phyloP scores from a whole-genome alignment of 1,140 invertebrate species.

The Pseudachorutes palmiensis region DNA sequence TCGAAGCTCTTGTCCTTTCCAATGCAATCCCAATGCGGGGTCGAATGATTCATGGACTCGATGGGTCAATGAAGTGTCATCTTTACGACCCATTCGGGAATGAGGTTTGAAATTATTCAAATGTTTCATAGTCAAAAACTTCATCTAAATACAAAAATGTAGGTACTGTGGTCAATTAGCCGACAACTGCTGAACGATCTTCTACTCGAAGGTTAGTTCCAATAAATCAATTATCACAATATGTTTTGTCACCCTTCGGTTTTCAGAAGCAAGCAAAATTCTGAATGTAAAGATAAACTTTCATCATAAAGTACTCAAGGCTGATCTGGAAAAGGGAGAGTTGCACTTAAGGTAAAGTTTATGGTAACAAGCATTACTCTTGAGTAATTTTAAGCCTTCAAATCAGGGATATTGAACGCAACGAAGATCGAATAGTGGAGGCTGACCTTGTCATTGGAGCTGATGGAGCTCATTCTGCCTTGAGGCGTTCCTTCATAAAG shows the following conservation, averaged over 20 bases:
- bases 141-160: too few relatives aligned
- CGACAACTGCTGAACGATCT: conserved; percentile 75
- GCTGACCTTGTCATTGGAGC: conserved; percentile 79
- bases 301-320: conserved; percentile 83
- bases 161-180: conserved; percentile 89
- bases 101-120: too few relatives aligned
- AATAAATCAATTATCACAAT: too few relatives aligned
- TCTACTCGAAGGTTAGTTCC: conserved; percentile 58
- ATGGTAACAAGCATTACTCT: too few relatives aligned
- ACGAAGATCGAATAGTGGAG: too few relatives aligned
- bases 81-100: conserved; percentile 62
- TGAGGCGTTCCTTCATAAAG: conserved; percentile 77
- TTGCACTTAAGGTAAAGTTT: too few relatives aligned
- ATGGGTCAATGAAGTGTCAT: conserved; percentile 63
- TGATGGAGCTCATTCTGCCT: conserved; percentile 85
- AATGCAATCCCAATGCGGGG: conserved; percentile 84
- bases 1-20: conserved; percentile 65
- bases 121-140: too few relatives aligned
- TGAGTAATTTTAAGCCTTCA: too few relatives aligned
- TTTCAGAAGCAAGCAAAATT: conserved; percentile 77
- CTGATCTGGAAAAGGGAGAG: too few relatives aligned
- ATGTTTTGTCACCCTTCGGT: conserved; percentile 2
- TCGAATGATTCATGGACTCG: conserved; percentile 73
- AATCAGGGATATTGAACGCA: too few relatives aligned
- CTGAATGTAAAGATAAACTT: conserved; percentile 71